Base-by-base conservation (phyloP, 2,888 invertebrate species). In the Meandrusa payeni region DNA sequence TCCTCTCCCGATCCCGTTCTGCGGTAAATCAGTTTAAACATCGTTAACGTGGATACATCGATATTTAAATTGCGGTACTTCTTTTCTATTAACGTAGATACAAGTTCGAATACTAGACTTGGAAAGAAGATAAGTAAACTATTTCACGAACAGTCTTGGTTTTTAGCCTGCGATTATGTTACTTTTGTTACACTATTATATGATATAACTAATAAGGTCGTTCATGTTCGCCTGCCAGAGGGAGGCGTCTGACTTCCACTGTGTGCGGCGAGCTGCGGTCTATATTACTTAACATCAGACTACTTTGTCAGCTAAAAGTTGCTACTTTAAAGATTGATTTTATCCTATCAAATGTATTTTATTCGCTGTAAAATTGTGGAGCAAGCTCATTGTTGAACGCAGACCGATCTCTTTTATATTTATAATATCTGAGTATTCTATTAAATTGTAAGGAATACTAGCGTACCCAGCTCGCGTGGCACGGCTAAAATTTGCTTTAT, bases 211-310 rank as follows among this genome's bases (percentile, higher is more conserved):
- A n/a, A n/a, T n/a, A n/a, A n/a, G n/a, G n/a, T 3, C 15, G 2
- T n/a, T 17, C 15, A 9, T 10, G 10, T 17, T 5, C 17, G 15
- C 5, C 6, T 13, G 13, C 22, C 7, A n/a, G 10, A 27, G 10
- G 11, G 28, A 27, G 9, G 10, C 4, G 26, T 17, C 27, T 12
- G 13, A 7, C 9, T 39, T 28, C 7, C 23, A 23, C 15, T 3
- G 20, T 4, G 23, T 12, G 15, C 17, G 36, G n/a, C 13, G 9
- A 29, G 29, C 23, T 29, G 19, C 26, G 9, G 33, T 28, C 33
- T 27, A 41, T 41, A 41, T 33, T 33, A 41, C 41, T 41, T 41
- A 33, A 41, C 41, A 20, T 28, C 27, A 10, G 12, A 13, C 27
- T 27, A 41, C 34, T 41, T 28, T 34, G 29, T 29, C 42, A 36